phyloP scores from a whole-genome alignment of 2,797 vertebrate genomes.

The Sciurus vulgaris region DNA sequence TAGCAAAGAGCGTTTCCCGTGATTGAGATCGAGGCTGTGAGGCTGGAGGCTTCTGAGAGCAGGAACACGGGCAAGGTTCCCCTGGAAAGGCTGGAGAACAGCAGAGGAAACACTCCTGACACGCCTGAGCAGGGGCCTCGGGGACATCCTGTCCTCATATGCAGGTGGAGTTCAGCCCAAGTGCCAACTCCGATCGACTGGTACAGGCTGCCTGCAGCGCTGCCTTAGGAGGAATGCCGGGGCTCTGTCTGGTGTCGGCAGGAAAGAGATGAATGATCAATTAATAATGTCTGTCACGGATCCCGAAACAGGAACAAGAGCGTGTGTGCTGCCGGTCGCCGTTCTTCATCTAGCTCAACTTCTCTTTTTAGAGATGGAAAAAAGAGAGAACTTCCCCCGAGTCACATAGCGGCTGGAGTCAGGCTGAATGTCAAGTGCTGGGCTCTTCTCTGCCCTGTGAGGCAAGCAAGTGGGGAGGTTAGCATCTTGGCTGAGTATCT shows the following conservation, averaged over 20 bases:
- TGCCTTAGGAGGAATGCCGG: conserved; percentile 28
- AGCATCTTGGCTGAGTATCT: background rate
- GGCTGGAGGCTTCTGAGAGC: background rate
- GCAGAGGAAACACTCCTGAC: conserved; percentile 1
- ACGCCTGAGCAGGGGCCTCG: conserved; percentile 7
- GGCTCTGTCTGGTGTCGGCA: conserved; percentile 24
- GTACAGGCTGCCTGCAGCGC: background rate
- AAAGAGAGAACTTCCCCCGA: background rate
- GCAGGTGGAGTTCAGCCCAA: background rate
- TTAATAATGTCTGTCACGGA: conserved; percentile 44
- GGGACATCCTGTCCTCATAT: background rate
- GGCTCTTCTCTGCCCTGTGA: background rate
- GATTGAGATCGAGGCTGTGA: background rate
- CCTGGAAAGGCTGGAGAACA: background rate
- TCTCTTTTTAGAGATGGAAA: background rate
- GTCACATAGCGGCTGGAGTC: background rate
- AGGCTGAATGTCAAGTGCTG: background rate
- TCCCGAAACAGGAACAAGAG: background rate
- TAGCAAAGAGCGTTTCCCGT: background rate
- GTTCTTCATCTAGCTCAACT: background rate
- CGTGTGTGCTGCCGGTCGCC: background rate
- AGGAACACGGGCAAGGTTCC: background rate
- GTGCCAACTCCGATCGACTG: background rate
- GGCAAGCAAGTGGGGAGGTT: background rate
- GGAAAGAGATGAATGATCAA: conserved; percentile 41